These are phyloP conservation scores for Megalopta genalis DNA, from an alignment of 1,140 invertebrate species.

Conservation along the genomic window DNA sequence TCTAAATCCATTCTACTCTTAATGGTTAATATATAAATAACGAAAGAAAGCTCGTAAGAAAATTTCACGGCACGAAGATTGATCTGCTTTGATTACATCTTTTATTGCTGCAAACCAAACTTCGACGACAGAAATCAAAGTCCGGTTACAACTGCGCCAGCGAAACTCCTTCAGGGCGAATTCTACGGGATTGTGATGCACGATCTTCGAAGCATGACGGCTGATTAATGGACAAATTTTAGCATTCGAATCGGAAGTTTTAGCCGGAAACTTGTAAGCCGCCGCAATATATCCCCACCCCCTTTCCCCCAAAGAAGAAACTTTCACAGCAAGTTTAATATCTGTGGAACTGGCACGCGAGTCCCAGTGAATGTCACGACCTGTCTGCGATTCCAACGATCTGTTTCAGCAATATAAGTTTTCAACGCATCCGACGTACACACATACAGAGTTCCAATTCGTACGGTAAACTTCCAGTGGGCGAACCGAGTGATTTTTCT, in stretches of 20 bases:
- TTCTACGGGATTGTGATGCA: neutral
- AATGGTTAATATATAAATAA: too few species aligned
- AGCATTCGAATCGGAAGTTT: slow-evolving; percentile 15
- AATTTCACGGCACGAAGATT: too few species aligned
- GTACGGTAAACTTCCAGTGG: neutral
- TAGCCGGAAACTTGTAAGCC: slow-evolving; percentile 25
- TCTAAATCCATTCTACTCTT: too few species aligned
- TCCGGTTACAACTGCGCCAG: neutral
- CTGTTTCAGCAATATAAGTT: slow-evolving; percentile 31
- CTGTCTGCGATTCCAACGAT: slow-evolving; percentile 32
- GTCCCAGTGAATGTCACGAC: slow-evolving; percentile 23
- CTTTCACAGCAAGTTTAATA: slow-evolving; percentile 31
- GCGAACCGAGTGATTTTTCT: neutral
- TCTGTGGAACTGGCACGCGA: slow-evolving; percentile 37
- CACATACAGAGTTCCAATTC: slow-evolving; percentile 4
- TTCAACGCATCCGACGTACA: slow-evolving; percentile 6
- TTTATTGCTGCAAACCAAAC: too few species aligned
- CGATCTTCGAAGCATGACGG: neutral
- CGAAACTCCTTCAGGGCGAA: neutral
- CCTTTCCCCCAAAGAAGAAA: slow-evolving; percentile 4
- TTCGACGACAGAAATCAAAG: neutral
- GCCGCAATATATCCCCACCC: slow-evolving; percentile 13
- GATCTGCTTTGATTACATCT: too few species aligned
- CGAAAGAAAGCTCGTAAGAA: too few species aligned
- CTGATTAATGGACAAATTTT: slow-evolving; percentile 34